Base-by-base conservation (phyloP, 2,797 vertebrate genomes). In the Nasua narica region DNA sequence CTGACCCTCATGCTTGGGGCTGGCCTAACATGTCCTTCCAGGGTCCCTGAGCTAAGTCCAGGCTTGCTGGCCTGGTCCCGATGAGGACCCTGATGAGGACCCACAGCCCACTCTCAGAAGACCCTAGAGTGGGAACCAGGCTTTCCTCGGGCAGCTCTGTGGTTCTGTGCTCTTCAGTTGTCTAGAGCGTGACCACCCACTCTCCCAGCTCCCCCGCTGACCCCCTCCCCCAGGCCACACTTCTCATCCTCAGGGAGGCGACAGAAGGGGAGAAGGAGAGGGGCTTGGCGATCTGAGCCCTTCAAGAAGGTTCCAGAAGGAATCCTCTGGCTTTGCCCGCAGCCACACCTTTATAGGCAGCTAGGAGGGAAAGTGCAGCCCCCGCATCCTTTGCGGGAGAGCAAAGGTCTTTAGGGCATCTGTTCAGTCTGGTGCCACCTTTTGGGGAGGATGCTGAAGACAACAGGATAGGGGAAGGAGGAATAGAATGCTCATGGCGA, bases 1-100 rank as follows among this genome's bases (percentile, higher is more conserved):
- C 56, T 48, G 32, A 67, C 35, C 70, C 62, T 87, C 0, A 0
- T 0, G 1, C 82, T 95, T 54, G 87, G 50, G 91, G 93, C 88
- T 0, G 0, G 40, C 92, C 78, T 10, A 16, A 70, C 95, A 92
- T 15, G 15, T 96, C 81, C 77, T 95, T 90, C 79, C 0, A 0
- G 90, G 43, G 65, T 70, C 95, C 96, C 96, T 86, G 94, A 97
- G 83, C 88, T 76, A 69, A 69, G 58, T 70, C 77, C 76, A 52
- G 83, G 50, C 52, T 65, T 12, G 0, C 46, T 67, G 43, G 35
- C 58, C 94, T 58, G 48, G 40, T 40, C 40, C 40, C 40, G 40
- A 40, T 40, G 6, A 40, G 40, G 40, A 40, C 46, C 21, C 62
- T 40, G 48, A 19, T 15, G 21, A 96, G 70, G 18, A 69, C 25